Conservation (phyloP, 2,888 invertebrate genomes). For the Synergus japonicus region DNA sequence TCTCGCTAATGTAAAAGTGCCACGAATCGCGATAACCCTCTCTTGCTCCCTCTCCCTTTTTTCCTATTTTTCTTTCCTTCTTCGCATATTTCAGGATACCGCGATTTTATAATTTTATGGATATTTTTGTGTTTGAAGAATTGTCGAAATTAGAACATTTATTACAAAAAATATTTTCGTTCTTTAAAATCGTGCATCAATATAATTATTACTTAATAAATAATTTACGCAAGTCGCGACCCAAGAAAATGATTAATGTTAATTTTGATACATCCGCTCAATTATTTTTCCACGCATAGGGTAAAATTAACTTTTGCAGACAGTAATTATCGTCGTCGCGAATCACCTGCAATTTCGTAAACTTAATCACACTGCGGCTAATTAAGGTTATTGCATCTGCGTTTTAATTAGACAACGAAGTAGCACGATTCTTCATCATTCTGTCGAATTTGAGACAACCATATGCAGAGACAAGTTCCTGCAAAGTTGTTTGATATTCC, state of each 20-base stretch:
- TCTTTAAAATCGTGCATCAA: too few relatives aligned
- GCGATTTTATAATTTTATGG: conserved; percentile 10
- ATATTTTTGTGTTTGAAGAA: neutral
- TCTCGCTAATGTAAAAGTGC: conserved; percentile 74
- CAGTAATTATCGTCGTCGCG: neutral
- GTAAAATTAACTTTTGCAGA: conserved; percentile 17
- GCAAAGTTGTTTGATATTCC: neutral
- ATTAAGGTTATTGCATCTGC: conserved; percentile 31
- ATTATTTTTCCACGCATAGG: conserved; percentile 1
- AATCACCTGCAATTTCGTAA: conserved; percentile 29
- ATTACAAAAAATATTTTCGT: neutral
- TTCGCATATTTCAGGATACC: conserved; percentile 3
- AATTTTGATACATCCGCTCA: neutral
- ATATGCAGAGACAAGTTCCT: neutral
- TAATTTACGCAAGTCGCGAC: too few relatives aligned
- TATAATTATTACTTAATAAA: too few relatives aligned
- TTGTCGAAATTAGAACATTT: neutral
- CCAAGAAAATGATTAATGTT: neutral
- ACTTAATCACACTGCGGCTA: conserved; percentile 9
- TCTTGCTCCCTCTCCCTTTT: neutral
- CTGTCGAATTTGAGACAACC: conserved; percentile 8
- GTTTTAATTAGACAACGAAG: conserved; percentile 7
- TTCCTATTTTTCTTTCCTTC: conserved; percentile 15
- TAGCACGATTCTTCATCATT: neutral
- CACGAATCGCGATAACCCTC: conserved; percentile 46